Percentiles rank a stretch among this genome's conserved stretches.
These are phyloP conservation scores for Pollimyrus isidori DNA, from an alignment of 2,113 vertebrate genomes.

Conservation along the genomic window DNA sequence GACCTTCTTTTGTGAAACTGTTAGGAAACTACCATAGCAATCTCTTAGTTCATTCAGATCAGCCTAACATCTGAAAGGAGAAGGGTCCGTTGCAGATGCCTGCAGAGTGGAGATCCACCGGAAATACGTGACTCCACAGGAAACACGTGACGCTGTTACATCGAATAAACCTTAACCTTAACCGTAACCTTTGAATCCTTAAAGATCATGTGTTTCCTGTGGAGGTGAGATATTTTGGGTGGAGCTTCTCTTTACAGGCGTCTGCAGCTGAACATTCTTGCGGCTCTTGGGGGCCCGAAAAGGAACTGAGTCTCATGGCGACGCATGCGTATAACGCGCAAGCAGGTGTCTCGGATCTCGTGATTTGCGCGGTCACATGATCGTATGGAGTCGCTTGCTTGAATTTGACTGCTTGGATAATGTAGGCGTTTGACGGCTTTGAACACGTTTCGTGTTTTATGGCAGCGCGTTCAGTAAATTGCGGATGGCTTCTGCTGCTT, in stretches of 20 bases:
- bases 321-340: not conserved
- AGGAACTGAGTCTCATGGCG: not conserved
- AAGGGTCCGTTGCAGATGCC: too few relatives aligned
- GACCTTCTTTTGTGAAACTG: not conserved
- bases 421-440: not conserved
- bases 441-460: constrained; percentile 34
- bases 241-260: too few relatives aligned
- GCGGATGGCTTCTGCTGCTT: constrained; percentile 28
- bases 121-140: too few relatives aligned
- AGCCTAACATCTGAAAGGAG: not conserved
- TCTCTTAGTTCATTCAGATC: not conserved
- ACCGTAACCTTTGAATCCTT: too few relatives aligned
- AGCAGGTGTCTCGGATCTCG: not conserved
- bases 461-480: constrained; percentile 37
- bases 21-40: not conserved
- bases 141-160: too few relatives aligned
- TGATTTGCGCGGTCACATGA: not conserved
- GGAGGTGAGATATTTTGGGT: too few relatives aligned
- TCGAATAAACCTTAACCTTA: too few relatives aligned
- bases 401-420: not conserved
- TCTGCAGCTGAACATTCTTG: too few relatives aligned
- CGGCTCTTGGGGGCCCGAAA: not conserved
- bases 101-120: too few relatives aligned
- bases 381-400: not conserved
- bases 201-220: too few relatives aligned